Conservation (phyloP, 2,797 vertebrate species). For the Lycodopsis pacificus region DNA sequence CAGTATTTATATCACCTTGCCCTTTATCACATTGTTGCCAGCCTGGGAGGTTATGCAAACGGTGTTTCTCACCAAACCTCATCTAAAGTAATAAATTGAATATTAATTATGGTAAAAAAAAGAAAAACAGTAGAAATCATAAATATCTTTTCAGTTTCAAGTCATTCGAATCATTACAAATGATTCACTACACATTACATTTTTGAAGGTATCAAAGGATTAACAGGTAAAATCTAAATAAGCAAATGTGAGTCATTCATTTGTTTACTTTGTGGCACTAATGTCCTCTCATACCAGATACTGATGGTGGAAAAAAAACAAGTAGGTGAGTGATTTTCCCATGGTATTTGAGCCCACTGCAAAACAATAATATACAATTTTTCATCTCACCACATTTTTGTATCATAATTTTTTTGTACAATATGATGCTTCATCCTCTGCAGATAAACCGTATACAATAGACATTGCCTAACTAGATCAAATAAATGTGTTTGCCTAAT, state of each 20-base stretch:
- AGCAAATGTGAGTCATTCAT: not conserved
- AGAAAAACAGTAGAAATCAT: not conserved
- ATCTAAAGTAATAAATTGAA: not conserved
- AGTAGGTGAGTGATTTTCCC: not conserved
- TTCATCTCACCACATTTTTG: not conserved
- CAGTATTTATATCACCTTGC: not conserved
- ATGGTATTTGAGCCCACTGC: not conserved
- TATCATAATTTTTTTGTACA: not conserved
- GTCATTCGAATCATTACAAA: not conserved
- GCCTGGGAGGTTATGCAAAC: not conserved
- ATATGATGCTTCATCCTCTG: not conserved
- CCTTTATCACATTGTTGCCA: not conserved
- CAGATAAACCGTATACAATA: not conserved
- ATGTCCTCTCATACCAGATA: not conserved
- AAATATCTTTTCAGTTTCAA: not conserved
- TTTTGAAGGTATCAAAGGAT: not conserved
- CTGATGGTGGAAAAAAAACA: not conserved
- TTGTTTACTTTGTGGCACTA: not conserved
- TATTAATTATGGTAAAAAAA: not conserved
- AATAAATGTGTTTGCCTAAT: not conserved
- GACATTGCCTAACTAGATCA: not conserved
- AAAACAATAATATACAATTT: not conserved
- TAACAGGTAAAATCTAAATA: not conserved
- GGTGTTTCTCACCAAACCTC: not conserved
- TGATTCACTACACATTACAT: not conserved